These are phyloP conservation scores for Apotomis turbidana DNA, from an alignment of 2,888 invertebrate species.

Conservation along the genomic window DNA sequence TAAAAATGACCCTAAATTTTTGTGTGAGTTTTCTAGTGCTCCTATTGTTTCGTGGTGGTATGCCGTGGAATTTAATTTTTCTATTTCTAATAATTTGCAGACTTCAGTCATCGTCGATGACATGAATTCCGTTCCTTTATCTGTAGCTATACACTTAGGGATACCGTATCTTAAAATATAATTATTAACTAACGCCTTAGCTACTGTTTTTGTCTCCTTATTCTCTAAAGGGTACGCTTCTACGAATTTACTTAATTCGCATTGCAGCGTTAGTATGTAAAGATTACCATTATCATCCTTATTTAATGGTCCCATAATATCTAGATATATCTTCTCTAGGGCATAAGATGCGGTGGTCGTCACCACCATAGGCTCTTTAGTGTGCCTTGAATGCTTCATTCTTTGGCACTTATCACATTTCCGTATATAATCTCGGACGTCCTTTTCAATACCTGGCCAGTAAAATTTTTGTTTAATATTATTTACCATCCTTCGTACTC, in stretches of 20 bases:
- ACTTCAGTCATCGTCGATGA: conserved; percentile 38
- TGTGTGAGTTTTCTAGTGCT: conserved; percentile 43
- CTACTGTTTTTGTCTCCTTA: conserved; percentile 16
- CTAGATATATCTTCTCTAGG: conserved; percentile 5
- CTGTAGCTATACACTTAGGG: conserved; percentile 22
- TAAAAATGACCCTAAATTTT: conserved; percentile 33
- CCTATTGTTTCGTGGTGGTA: conserved; percentile 42
- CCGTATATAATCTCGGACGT: conserved; percentile 10
- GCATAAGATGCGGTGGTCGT: conserved; percentile 4
- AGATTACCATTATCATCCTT: conserved; percentile 4
- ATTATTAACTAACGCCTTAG: conserved; percentile 23
- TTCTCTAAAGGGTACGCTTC: conserved; percentile 27
- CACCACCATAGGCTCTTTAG: conserved; percentile 11
- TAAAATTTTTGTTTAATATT: conserved; percentile 15
- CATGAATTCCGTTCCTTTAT: conserved; percentile 24
- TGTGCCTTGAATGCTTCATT: not conserved
- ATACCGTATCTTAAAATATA: conserved; percentile 30
- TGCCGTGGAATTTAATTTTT: conserved; percentile 42
- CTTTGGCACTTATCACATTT: conserved; percentile 22
- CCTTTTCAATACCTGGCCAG: conserved; percentile 26
- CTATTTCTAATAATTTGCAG: conserved; percentile 42
- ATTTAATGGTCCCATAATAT: conserved; percentile 1
- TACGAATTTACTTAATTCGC: conserved; percentile 14
- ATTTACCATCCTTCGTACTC: conserved; percentile 9
- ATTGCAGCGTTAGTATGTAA: conserved; percentile 10